These are phyloP conservation scores for Meganola albula DNA, from an alignment of 2,888 invertebrate species.

Conservation along the genomic window DNA sequence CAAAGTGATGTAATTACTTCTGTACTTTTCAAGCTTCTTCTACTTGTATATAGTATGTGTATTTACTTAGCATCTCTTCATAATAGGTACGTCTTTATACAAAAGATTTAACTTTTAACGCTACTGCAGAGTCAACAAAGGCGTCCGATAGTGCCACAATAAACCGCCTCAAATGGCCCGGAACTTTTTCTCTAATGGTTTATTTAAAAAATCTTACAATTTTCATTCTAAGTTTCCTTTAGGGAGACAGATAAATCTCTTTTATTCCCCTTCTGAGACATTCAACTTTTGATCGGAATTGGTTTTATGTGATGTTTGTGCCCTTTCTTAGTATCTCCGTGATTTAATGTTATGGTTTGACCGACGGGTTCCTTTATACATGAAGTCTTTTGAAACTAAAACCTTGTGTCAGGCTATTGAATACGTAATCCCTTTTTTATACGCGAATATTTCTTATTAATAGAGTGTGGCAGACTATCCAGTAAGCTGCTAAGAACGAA, in stretches of 20 bases:
- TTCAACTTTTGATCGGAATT: slow-evolving; percentile 69
- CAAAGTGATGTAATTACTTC: too few species aligned
- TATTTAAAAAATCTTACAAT: slow-evolving; percentile 74
- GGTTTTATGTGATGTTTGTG: slow-evolving; percentile 74
- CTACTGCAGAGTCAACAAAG: slow-evolving; percentile 61
- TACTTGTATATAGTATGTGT: too few species aligned
- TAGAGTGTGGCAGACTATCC: slow-evolving; percentile 26
- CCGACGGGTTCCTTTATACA: slow-evolving; percentile 46
- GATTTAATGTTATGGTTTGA: slow-evolving; percentile 64
- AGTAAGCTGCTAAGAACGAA: too few species aligned
- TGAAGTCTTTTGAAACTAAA: slow-evolving; percentile 33
- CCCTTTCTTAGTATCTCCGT: slow-evolving; percentile 55
- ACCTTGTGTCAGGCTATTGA: slow-evolving; percentile 31
- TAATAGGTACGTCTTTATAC: too few species aligned
- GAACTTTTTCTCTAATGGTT: slow-evolving; percentile 76
- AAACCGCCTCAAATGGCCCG: slow-evolving; percentile 72
- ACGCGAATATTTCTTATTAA: slow-evolving; percentile 33
- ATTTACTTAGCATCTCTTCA: too few species aligned
- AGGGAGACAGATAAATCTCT: slow-evolving; percentile 61
- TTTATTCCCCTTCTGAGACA: slow-evolving; percentile 66
- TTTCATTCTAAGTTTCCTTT: slow-evolving; percentile 70
- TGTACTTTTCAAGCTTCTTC: too few species aligned
- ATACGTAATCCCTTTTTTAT: slow-evolving; percentile 32
- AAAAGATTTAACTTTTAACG: too few species aligned
- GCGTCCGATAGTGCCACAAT: slow-evolving; percentile 67